A percentile compares a stretch with the other conserved stretches of the same genome.
Evolutionary conservation across 2,888 invertebrate species (phyloP).

Genomic region (Pheosia gnoma): DNA sequence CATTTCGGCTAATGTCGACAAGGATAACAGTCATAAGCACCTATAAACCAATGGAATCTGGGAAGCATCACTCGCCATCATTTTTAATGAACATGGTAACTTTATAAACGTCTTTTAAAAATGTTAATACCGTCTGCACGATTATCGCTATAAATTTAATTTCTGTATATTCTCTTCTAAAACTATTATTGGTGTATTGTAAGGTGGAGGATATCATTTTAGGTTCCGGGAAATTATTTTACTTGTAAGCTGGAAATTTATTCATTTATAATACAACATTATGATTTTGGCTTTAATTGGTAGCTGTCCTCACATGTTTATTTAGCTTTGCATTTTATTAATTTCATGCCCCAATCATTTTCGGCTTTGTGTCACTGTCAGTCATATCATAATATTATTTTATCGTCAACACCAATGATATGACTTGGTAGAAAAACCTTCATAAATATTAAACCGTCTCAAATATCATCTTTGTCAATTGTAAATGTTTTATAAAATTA

Average conservation of each 20-base stretch:
- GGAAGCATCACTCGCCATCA: neutral
- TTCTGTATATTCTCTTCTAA: slow-evolving; percentile 12
- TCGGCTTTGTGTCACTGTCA: slow-evolving; percentile 16
- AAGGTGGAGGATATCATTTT: slow-evolving; percentile 40
- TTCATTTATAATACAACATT: neutral
- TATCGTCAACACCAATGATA: slow-evolving; percentile 4
- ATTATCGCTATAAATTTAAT: slow-evolving; percentile 29
- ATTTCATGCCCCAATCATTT: slow-evolving; percentile 14
- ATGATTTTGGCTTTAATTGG: slow-evolving; percentile 10
- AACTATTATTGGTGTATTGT: slow-evolving; percentile 27
- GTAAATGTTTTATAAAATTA: neutral
- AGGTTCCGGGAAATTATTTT: slow-evolving; percentile 12
- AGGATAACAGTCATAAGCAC: neutral
- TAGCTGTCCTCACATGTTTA: slow-evolving; percentile 10
- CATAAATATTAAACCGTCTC: slow-evolving; percentile 25
- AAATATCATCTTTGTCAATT: slow-evolving; percentile 44
- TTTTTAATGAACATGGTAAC: neutral
- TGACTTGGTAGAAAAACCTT: slow-evolving; percentile 11
- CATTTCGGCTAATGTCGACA: neutral
- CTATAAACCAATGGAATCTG: neutral
- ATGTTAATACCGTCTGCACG: slow-evolving; percentile 39
- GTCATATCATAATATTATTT: slow-evolving; percentile 8
- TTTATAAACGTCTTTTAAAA: slow-evolving; percentile 13
- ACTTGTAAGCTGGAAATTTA: slow-evolving; percentile 12
- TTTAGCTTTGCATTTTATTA: slow-evolving; percentile 20